Evolutionary conservation across 1,140 invertebrate species (phyloP).

Genomic region (Drosophila parabipectinata): DNA sequence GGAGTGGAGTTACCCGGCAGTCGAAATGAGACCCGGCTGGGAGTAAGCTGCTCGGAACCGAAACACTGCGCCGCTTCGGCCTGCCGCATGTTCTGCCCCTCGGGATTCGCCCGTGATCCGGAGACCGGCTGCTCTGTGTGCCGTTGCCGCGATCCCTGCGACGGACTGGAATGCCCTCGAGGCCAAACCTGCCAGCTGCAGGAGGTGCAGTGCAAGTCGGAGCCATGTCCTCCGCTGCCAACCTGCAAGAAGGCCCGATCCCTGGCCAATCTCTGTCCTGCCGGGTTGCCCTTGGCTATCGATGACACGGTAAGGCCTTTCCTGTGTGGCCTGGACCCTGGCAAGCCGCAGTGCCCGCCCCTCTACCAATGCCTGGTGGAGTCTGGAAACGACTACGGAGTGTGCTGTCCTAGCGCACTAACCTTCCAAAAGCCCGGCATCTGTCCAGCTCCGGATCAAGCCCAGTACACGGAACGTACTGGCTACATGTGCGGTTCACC

Average conservation of each 20-base stretch:
- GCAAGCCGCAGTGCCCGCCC: slow-evolving; percentile 92
- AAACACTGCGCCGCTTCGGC: slow-evolving; percentile 90
- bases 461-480: slow-evolving; percentile 75
- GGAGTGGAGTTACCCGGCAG: slow-evolving; percentile 92
- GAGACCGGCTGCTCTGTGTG: slow-evolving; percentile 90
- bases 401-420: slow-evolving; percentile 92
- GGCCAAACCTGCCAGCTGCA: slow-evolving; percentile 90
- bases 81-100: slow-evolving; percentile 94
- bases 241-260: slow-evolving; percentile 91
- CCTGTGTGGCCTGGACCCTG: slow-evolving; percentile 91
- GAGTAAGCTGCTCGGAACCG: slow-evolving; percentile 89
- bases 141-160: slow-evolving; percentile 92
- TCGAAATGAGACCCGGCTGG: slow-evolving; percentile 86
- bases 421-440: slow-evolving; percentile 90
- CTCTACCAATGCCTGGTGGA: slow-evolving; percentile 92
- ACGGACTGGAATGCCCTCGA: slow-evolving; percentile 89
- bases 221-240: slow-evolving; percentile 92
- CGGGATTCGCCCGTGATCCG: slow-evolving; percentile 88
- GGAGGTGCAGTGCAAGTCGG: slow-evolving; percentile 89
- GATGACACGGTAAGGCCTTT: slow-evolving; percentile 91
- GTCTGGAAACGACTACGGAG: slow-evolving; percentile 92
- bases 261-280: slow-evolving; percentile 90
- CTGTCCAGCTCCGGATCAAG: slow-evolving; percentile 87
- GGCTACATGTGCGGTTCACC: slow-evolving; percentile 86
- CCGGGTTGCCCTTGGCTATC: slow-evolving; percentile 91